Evolutionary conservation across 2,888 invertebrate species (phyloP).

Genomic region (Sphaeridia pumilis): DNA sequence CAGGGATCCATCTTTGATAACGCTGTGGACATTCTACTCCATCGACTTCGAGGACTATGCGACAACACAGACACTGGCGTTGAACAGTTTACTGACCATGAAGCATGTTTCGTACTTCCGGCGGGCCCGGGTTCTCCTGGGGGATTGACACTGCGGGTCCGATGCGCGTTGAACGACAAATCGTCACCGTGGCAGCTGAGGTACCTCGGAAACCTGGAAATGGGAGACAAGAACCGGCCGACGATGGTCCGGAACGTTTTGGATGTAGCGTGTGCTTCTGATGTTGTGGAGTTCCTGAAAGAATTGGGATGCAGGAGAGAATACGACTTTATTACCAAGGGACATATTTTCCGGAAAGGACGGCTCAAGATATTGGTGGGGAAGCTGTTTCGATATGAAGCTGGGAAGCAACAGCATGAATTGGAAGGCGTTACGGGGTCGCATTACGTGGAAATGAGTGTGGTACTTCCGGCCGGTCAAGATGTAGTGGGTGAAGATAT

Average conservation of each 20-base stretch:
- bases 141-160: constrained; percentile 63
- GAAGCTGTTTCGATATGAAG: constrained; percentile 71
- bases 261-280: constrained; percentile 81
- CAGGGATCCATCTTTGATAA: constrained; percentile 89
- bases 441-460: constrained; percentile 84
- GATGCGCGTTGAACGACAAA: constrained; percentile 68
- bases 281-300: constrained; percentile 78
- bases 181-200: constrained; percentile 81
- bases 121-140: constrained; percentile 37
- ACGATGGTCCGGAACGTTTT: constrained; percentile 84
- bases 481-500: constrained; percentile 94
- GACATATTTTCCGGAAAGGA: constrained; percentile 90
- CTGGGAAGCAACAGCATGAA: constrained; percentile 54
- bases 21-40: constrained; percentile 78
- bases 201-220: constrained; percentile 47
- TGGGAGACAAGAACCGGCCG: constrained; percentile 67
- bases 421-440: constrained; percentile 80
- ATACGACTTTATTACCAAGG: constrained; percentile 86
- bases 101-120: constrained; percentile 22
- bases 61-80: constrained; percentile 84
- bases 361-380: constrained; percentile 94
- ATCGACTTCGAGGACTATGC: constrained; percentile 78
- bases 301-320: constrained; percentile 84
- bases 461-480: constrained; percentile 78
- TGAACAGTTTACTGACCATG: constrained; percentile 71